phyloP scores from a whole-genome alignment of 2,888 invertebrate species.

The Athetis lepigone region DNA sequence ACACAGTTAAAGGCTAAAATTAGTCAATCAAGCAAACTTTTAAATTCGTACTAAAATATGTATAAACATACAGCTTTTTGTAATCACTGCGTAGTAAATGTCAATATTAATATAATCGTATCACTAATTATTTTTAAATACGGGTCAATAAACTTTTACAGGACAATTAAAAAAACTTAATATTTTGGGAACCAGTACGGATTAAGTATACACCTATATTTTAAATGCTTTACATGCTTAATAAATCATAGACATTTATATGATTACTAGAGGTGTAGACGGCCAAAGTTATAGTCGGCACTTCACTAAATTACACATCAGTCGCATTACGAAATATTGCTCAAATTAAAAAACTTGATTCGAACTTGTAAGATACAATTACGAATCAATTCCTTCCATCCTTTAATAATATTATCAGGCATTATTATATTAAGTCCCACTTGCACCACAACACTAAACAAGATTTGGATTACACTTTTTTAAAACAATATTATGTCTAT shows the following conservation, averaged over 20 bases:
- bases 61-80: slow-evolving; percentile 7
- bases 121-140: slow-evolving; percentile 38
- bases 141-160: slow-evolving; percentile 7
- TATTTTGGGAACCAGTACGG: slow-evolving; percentile 22
- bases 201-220: slow-evolving; percentile 18
- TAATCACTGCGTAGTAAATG: slow-evolving; percentile 18
- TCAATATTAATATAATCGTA: slow-evolving; percentile 42
- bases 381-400: not conserved
- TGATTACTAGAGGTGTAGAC: too few relatives aligned
- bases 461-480: too few relatives aligned
- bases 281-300: too few relatives aligned
- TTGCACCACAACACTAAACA: too few relatives aligned
- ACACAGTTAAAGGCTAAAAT: too few relatives aligned
- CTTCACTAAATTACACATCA: not conserved
- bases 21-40: not conserved
- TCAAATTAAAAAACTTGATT: not conserved
- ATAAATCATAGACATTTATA: slow-evolving; percentile 29
- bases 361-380: not conserved
- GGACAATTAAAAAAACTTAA: slow-evolving; percentile 2
- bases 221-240: slow-evolving; percentile 48
- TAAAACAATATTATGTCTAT: too few relatives aligned
- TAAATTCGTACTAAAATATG: slow-evolving; percentile 9
- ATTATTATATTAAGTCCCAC: not conserved
- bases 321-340: not conserved
- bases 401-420: too few relatives aligned